A percentile compares a stretch with the other conserved stretches of the same genome.
These are phyloP conservation scores for Saccopteryx bilineata DNA, from an alignment of 2,113 vertebrate species.

Conservation along the genomic window DNA sequence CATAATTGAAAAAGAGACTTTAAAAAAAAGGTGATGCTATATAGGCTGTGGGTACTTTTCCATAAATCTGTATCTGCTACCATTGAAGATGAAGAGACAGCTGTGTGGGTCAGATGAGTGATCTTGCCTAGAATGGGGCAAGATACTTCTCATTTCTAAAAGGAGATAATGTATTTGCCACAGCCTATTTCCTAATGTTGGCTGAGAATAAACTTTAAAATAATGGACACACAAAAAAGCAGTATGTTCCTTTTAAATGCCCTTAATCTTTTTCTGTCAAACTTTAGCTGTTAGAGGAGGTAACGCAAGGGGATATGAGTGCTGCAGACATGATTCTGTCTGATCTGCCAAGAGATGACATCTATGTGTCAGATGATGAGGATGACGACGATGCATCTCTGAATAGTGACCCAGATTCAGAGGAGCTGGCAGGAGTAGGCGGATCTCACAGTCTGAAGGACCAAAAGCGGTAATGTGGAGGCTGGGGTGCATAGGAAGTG, in stretches of 20 bases:
- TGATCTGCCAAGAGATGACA: slow-evolving; percentile 86
- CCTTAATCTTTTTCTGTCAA: background rate
- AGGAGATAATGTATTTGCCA: background rate
- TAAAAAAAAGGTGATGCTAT: background rate
- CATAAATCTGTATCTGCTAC: background rate
- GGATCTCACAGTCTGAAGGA: slow-evolving; percentile 78
- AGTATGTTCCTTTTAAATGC: background rate
- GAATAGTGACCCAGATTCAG: slow-evolving; percentile 94
- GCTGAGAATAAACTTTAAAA: background rate
- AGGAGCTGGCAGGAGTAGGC: slow-evolving; percentile 92
- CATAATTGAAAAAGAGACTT: too few relatives aligned
- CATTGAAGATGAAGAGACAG: background rate
- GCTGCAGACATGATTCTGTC: slow-evolving; percentile 89
- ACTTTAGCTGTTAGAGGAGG: slow-evolving; percentile 89
- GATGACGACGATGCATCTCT: slow-evolving; percentile 87
- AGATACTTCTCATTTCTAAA: background rate
- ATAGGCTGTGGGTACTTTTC: background rate
- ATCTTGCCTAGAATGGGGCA: background rate
- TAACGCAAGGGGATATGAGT: slow-evolving; percentile 94
- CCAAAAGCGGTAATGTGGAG: slow-evolving; percentile 72
- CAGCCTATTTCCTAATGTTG: background rate
- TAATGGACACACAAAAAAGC: background rate
- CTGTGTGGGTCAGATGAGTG: background rate
- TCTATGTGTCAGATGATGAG: slow-evolving; percentile 91
- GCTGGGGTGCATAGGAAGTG: background rate